These are phyloP conservation scores for Drosophila arizonae DNA, from an alignment of 1,140 invertebrate genomes.

Conservation along the genomic window DNA sequence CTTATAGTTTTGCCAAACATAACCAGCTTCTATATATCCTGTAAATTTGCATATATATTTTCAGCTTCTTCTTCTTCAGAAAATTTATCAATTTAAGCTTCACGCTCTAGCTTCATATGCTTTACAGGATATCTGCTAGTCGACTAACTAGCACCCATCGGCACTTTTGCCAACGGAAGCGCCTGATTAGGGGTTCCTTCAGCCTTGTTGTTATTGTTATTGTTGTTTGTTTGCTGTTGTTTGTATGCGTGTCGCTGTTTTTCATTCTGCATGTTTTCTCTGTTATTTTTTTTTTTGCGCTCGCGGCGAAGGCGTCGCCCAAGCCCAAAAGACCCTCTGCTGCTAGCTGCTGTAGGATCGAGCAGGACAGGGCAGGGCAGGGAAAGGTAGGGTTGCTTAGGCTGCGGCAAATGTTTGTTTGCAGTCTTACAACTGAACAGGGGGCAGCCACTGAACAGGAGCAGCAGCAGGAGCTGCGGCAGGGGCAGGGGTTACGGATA, in stretches of 20 bases:
- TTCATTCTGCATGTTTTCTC: neutral
- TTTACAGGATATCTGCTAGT: slow-evolving; percentile 18
- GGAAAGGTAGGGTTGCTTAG: slow-evolving; percentile 64
- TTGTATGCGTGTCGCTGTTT: slow-evolving; percentile 10
- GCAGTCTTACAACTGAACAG: slow-evolving; percentile 53
- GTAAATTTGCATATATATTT: too few relatives aligned
- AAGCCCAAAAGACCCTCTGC: slow-evolving; percentile 16
- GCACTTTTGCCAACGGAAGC: slow-evolving; percentile 50
- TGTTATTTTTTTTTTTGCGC: neutral
- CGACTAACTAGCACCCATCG: neutral
- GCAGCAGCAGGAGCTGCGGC: neutral
- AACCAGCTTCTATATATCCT: too few relatives aligned
- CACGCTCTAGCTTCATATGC: too few relatives aligned
- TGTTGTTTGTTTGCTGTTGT: slow-evolving; percentile 7
- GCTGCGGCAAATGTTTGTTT: slow-evolving; percentile 61
- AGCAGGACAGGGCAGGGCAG: too few relatives aligned
- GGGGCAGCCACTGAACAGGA: neutral
- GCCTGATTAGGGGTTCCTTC: slow-evolving; percentile 60
- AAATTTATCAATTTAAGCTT: too few relatives aligned
- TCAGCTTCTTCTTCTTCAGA: too few relatives aligned
- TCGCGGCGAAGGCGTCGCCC: slow-evolving; percentile 46
- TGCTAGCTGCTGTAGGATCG: neutral
- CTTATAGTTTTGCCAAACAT: too few relatives aligned
- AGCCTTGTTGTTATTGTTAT: too few relatives aligned
- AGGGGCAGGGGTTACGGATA: neutral